These are phyloP conservation scores for Stenodera caucasica DNA, from an alignment of 2,888 invertebrate species.

Conservation along the genomic window DNA sequence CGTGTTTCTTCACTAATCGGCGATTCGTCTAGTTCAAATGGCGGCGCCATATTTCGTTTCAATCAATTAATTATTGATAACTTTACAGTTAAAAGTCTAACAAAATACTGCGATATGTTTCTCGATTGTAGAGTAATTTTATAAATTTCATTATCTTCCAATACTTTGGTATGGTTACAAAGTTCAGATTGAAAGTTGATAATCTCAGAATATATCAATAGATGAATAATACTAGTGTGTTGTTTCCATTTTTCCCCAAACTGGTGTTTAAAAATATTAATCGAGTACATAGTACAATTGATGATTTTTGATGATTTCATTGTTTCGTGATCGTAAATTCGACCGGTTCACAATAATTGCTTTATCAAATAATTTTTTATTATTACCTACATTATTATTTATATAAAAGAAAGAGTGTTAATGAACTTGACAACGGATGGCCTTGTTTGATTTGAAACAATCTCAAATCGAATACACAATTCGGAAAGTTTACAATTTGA, in stretches of 20 bases:
- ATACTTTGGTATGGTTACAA: constrained; percentile 26
- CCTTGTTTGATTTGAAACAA: not conserved
- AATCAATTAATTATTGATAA: not conserved
- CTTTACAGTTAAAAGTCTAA: constrained; percentile 8
- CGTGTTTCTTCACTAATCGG: constrained; percentile 63
- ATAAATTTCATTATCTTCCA: constrained; percentile 24
- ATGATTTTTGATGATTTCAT: not conserved
- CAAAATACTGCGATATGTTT: constrained; percentile 14
- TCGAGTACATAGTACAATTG: not conserved
- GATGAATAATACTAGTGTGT: not conserved
- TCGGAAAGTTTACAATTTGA: not conserved
- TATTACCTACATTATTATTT: not conserved
- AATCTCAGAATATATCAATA: constrained; percentile 19
- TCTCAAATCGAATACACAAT: not conserved
- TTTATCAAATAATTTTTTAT: not conserved
- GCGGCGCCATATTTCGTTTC: constrained; percentile 48
- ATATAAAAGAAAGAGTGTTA: not conserved
- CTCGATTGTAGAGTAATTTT: constrained; percentile 13
- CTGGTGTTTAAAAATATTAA: not conserved
- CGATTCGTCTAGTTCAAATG: constrained; percentile 63
- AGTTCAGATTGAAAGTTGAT: constrained; percentile 29
- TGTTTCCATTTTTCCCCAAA: not conserved
- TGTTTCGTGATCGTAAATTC: not conserved
- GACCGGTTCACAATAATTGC: not conserved
- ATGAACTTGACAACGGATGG: not conserved